Base-by-base conservation (phyloP, 2,888 invertebrate genomes). In the Cephus runcator region DNA sequence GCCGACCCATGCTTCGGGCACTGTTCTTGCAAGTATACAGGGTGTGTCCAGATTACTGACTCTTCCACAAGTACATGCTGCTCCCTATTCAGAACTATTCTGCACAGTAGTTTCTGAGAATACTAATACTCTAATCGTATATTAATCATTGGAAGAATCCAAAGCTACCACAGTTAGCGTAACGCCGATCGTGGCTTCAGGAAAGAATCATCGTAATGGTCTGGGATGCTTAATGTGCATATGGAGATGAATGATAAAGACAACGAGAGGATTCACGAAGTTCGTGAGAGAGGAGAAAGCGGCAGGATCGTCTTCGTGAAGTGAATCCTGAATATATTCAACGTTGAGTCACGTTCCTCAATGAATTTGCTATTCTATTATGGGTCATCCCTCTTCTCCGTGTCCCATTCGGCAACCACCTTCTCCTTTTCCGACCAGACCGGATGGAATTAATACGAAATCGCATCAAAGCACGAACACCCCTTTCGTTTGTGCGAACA, bases 401-500 rank as follows among this genome's bases (percentile, higher is more conserved):
- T 23, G 56, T 56, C 56, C 23, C 23, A 23, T 56, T 56, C 56
- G 23, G 9, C 56, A 40, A 40, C 40, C 40, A 40, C 15, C 40
- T 15, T 12, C 56, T 56, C 6, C 56, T 9, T 1, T 23, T 2
- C 2, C 15, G 9, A 9, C 23, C 40, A 56, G 40, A 56, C 40
- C 56, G 23, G 56, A 56, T 56, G 79, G 79, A 80, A 77, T 78
- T 75, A 81, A 81, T 77, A 73, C 71, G 77, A 80, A 84, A 83
- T 81, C 75, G 71, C 80, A 77, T 75, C 77, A 77, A 79, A 76
- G 80, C 79, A 76, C 79, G 78, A 76, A 80, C 79, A 69, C 82
- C 34, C 75, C 34, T 34, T 34, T 81, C 80, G 81, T 82, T 79
- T 82, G 81, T 76, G 56, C 75, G 80, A 76, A 82, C 83, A 80